Conservation (phyloP, 2,888 invertebrate species). For the Campaea margaritaria region DNA sequence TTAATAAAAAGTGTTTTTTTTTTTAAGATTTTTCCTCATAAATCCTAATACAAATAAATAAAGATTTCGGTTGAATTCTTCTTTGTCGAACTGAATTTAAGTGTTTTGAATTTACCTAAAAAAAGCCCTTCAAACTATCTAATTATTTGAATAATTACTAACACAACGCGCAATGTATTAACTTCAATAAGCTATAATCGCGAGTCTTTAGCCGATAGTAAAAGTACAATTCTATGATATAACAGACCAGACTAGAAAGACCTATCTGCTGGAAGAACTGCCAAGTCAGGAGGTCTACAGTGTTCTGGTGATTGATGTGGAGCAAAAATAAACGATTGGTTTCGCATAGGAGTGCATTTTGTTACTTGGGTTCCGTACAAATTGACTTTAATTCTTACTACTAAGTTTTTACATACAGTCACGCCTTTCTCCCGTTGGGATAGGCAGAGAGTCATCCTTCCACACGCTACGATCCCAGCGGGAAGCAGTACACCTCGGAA, state of each 20-base stretch:
- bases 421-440: too few species aligned
- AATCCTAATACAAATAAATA: too few species aligned
- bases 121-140: too few species aligned
- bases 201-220: conserved; percentile 27
- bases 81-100: too few species aligned
- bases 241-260: conserved; percentile 44
- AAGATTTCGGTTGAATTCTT: too few species aligned
- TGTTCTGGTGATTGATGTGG: conserved; percentile 39
- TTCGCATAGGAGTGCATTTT: conserved; percentile 38
- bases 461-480: too few species aligned
- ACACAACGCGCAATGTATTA: conserved; percentile 37
- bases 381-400: conserved; percentile 11
- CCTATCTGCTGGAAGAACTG: conserved; percentile 10
- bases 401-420: background rate
- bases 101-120: too few species aligned
- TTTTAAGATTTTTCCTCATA: too few species aligned
- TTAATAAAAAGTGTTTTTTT: too few species aligned
- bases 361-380: conserved; percentile 51
- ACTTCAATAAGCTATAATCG: conserved; percentile 5
- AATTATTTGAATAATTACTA: too few species aligned
- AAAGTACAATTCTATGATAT: conserved; percentile 48
- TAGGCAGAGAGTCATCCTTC: too few species aligned
- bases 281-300: conserved; percentile 26
- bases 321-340: conserved; percentile 51
- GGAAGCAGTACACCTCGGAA: too few species aligned